phyloP scores from a whole-genome alignment of 2,113 vertebrate species.

The Chaetodon auriga region DNA sequence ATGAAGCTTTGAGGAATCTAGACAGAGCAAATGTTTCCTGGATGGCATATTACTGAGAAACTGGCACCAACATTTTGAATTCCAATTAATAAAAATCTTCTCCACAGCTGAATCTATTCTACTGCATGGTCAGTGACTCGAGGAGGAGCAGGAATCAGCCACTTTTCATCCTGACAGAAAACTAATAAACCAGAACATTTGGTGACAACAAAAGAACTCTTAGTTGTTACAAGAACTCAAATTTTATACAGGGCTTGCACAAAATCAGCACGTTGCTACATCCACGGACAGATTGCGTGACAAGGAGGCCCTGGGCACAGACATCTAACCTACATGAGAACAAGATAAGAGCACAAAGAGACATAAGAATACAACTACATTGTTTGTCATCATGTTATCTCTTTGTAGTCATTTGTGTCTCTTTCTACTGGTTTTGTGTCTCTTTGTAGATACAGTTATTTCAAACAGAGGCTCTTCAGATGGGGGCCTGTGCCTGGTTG shows the following conservation, averaged over 20 bases:
- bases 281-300: neutral
- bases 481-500: neutral
- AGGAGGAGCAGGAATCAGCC: neutral
- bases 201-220: neutral
- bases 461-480: neutral
- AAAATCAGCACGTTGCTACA: neutral
- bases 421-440: neutral
- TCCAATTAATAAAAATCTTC: neutral
- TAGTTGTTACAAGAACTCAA: neutral
- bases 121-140: neutral
- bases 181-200: conserved; percentile 6
- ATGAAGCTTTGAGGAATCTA: neutral
- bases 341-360: neutral
- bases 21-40: neutral
- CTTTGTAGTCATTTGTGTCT: neutral
- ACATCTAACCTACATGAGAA: neutral
- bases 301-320: neutral
- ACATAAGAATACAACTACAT: neutral
- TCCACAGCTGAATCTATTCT: neutral
- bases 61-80: neutral
- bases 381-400: neutral
- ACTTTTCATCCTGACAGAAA: conserved; percentile 14
- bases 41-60: neutral
- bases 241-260: neutral
- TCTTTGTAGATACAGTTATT: neutral